Evolutionary conservation across 2,888 invertebrate genomes (phyloP), one percentile per base, ranked within the genome.

Genomic region (Aphidoletes aphidimyza): DNA sequence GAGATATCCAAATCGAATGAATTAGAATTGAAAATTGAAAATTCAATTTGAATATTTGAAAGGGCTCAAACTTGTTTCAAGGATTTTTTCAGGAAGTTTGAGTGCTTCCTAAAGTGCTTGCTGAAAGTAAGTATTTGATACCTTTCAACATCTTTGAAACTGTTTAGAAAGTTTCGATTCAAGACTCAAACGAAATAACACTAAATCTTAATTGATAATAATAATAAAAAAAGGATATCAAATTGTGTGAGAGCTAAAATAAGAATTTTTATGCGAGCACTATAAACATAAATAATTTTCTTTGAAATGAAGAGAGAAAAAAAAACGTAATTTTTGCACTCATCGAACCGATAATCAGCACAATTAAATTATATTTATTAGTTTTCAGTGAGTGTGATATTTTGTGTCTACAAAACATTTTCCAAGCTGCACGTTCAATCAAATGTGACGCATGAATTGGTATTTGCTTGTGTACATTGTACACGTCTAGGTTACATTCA

Each of bases 271-370:
- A n/a, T n/a, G n/a, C n/a, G 22, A 22, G 34, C 0, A 30, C 2
- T 3, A 69, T n/a, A 69, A 69, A 69, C 69, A 69, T 69, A 69
- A 69, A 69, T 69, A 69, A 34, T 54, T 54, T 26, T 11, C 22
- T 54, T 19, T n/a, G 22, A 26, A 19, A 26, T 54, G 26, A 22
- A 34, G 19, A 47, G 17, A 36, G 54, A 8, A 37, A 22, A n/a
- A n/a, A 37, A 81, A 81, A n/a, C 5, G 81, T 81, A 81, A 81
- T 81, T 81, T 81, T 81, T 22, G 37, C 37, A 81, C 81, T 81
- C 81, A 81, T 37, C 81, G 81, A 81, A 81, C 81, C 81, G 81
- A 81, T 81, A 81, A 81, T 81, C 81, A 81, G 22, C n/a, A 37
- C 81, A 81, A 81, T 81, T 37, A 81, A 81, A 81, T 81, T 22